A percentile compares a stretch with the other conserved stretches of the same genome.
Evolutionary conservation across 2,888 invertebrate species (phyloP).

Genomic region (Macrosiphum euphorbiae): DNA sequence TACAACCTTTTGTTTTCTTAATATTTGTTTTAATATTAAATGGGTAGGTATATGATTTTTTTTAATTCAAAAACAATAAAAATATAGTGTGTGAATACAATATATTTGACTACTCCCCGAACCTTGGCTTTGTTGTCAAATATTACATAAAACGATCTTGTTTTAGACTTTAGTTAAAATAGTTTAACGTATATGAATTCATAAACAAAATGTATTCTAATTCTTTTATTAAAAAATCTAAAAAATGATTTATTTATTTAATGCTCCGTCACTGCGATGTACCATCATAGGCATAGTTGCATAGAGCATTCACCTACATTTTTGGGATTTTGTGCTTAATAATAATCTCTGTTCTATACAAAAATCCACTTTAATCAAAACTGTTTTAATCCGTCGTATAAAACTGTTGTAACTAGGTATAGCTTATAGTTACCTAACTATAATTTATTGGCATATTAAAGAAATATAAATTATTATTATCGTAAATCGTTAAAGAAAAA

Average conservation of each 20-base stretch:
- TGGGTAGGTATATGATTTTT: neutral
- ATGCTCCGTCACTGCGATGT: neutral
- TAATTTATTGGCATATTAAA: neutral
- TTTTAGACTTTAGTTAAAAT: neutral
- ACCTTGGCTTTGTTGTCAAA: neutral
- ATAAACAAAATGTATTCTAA: neutral
- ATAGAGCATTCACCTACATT: neutral
- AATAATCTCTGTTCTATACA: neutral
- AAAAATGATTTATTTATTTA: neutral
- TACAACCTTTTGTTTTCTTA: neutral
- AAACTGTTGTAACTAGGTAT: neutral
- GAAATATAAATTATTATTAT: neutral
- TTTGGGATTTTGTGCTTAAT: neutral
- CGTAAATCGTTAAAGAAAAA: neutral
- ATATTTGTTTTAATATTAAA: neutral
- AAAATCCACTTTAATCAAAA: neutral
- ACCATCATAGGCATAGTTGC: neutral
- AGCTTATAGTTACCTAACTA: neutral
- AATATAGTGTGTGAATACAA: neutral
- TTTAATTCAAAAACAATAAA: neutral
- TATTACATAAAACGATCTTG: neutral
- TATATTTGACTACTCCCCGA: neutral
- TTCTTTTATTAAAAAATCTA: neutral
- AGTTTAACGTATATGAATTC: neutral
- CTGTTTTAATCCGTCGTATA: neutral